Base-by-base conservation (phyloP, 2,113 vertebrate genomes). In the Acrocephalus kingi region DNA sequence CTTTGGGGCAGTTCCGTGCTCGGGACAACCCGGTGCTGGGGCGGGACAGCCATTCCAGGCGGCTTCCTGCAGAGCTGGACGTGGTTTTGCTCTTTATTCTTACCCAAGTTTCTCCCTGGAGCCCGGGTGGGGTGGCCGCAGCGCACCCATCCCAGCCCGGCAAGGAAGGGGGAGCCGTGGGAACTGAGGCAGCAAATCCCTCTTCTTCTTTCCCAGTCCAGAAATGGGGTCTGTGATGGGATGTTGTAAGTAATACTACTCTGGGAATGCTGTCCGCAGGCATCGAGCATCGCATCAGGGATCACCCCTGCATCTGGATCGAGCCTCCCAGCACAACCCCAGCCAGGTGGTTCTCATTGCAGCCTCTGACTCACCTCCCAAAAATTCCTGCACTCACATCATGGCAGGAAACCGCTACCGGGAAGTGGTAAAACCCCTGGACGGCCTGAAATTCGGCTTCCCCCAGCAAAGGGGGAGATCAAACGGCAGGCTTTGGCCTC, bases 311-410 rank as follows among this genome's bases (percentile, higher is more conserved):
- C 12, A 20, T 49, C 1, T 1, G 76, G 69, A 46, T 23, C 1
- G 10, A 64, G 51, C 59, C 41, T 52, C 84, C n/a, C 13, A 63
- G 41, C 64, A 37, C 2, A 7, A 61, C 22, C 54, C 18, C 89
- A 4, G 62, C 90, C 91, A 88, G 94, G 95, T 93, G 93, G 85
- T 84, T 96, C 64, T 76, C 54, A 88, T 90, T 68, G 75, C 72
- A 92, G 73, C 52, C 56, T 80, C 85, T 96, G 94, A 94, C 81
- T 96, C 95, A 94, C 67, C 83, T 88, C 94, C 55, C 90, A 90
- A 71, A 89, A 78, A 94, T 90, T 90, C 68, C 79, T 71, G 25
- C 0, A 9, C 72, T 92, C 49, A 22, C 64, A 58, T 85, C 73
- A n/a, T 11, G 37, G 81, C 95, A 96, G 93, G 90, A 96, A 96